Conservation (phyloP, 2,797 vertebrate species). For the Darevskia mixta region DNA sequence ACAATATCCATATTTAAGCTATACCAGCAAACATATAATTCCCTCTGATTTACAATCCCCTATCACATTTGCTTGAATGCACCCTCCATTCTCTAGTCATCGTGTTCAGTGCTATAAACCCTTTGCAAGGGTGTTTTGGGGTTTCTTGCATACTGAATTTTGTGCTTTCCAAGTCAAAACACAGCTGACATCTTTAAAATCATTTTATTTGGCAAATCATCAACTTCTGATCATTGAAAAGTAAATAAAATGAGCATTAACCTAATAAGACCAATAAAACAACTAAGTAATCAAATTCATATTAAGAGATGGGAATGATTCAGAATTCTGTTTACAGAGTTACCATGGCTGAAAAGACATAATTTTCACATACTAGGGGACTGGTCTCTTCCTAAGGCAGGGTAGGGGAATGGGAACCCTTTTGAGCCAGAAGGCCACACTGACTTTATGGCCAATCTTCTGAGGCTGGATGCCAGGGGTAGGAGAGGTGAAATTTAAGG, state of each 20-base stretch:
- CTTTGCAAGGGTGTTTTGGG: not conserved
- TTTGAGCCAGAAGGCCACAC: too few relatives aligned
- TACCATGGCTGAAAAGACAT: not conserved
- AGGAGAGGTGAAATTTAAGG: too few relatives aligned
- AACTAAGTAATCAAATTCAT: not conserved
- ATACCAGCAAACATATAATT: not conserved
- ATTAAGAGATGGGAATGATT: not conserved
- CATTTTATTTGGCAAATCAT: not conserved
- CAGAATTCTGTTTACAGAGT: not conserved
- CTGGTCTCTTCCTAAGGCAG: not conserved
- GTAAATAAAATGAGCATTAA: slow-evolving; percentile 10
- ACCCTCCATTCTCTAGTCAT: not conserved
- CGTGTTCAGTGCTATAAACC: not conserved
- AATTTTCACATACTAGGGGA: not conserved
- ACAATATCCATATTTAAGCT: not conserved
- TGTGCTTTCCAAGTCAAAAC: not conserved
- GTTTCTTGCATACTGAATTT: not conserved
- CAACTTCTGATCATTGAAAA: not conserved
- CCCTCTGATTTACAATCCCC: rapidly evolving
- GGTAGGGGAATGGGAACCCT: too few relatives aligned
- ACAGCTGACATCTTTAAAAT: not conserved
- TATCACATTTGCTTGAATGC: not conserved
- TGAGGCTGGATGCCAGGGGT: too few relatives aligned
- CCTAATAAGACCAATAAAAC: not conserved
- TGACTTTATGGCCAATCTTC: too few relatives aligned